Conservation (phyloP, 1,140 invertebrate genomes). For the Pseudomyrmex dendroicus region DNA sequence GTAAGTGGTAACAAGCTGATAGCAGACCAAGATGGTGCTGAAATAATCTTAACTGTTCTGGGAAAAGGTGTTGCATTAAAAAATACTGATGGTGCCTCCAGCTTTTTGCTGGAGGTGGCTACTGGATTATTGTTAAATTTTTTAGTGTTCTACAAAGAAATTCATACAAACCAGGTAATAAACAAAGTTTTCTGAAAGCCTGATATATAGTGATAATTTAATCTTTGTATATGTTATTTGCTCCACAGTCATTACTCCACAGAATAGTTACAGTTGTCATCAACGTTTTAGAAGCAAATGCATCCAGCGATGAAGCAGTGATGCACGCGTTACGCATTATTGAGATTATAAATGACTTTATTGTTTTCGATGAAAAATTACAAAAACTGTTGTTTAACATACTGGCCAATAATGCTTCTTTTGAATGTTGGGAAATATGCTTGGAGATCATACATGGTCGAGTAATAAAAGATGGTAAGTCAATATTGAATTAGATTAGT, state of each 20-base stretch:
- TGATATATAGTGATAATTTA: constrained; percentile 43
- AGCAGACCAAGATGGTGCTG: constrained; percentile 87
- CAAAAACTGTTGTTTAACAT: constrained; percentile 77
- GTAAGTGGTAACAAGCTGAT: constrained; percentile 86
- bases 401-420: constrained; percentile 75
- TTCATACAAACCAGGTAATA: constrained; percentile 83
- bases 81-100: constrained; percentile 74
- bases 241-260: constrained; percentile 87
- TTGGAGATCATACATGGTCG: constrained; percentile 91
- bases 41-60: constrained; percentile 75
- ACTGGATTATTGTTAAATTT: constrained; percentile 93
- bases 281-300: constrained; percentile 85
- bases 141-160: constrained; percentile 90
- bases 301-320: constrained; percentile 85
- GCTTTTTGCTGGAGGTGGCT: constrained; percentile 84
- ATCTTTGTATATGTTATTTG: constrained; percentile 46
- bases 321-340: constrained; percentile 90
- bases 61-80: constrained; percentile 72
- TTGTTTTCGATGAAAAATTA: constrained; percentile 77
- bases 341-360: constrained; percentile 89
- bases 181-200: constrained; percentile 9
- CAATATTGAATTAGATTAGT: constrained; percentile 5
- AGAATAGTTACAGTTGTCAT: constrained; percentile 88
- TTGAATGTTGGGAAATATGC: constrained; percentile 90
- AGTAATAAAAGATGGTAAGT: constrained; percentile 89